These are phyloP conservation scores for Eudasyphora cyanicolor DNA, from an alignment of 2,888 invertebrate genomes.

Conservation along the genomic window DNA sequence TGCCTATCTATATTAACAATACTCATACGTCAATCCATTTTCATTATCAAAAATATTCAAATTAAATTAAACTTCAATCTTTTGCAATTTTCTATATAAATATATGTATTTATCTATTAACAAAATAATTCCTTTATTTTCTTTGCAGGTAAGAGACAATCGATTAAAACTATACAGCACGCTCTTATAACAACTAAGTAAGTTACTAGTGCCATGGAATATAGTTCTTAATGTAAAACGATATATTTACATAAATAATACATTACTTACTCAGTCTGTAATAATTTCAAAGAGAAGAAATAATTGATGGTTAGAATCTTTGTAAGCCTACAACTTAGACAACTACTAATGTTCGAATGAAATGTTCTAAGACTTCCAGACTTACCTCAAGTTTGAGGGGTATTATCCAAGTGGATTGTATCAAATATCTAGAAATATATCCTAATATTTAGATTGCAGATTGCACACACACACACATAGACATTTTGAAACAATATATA, in stretches of 20 bases:
- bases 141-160: conserved; percentile 15
- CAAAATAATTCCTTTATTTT: neutral
- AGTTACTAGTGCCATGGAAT: neutral
- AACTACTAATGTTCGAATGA: neutral
- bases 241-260: no score
- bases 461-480: neutral
- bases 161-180: neutral
- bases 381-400: neutral
- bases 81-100: neutral
- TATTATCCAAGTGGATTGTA: neutral
- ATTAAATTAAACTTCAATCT: neutral
- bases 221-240: neutral
- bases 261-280: conserved; percentile 13
- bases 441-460: neutral
- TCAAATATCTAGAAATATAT: neutral
- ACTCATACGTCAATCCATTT: no score
- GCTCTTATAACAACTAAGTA: neutral
- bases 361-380: neutral
- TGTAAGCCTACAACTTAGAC: neutral
- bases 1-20: no score
- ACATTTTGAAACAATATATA: neutral
- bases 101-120: neutral
- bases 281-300: neutral
- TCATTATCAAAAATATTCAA: no score
- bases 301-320: neutral